phyloP scores from a whole-genome alignment of 2,888 invertebrate genomes.

The Rhaphigaster nebulosa region DNA sequence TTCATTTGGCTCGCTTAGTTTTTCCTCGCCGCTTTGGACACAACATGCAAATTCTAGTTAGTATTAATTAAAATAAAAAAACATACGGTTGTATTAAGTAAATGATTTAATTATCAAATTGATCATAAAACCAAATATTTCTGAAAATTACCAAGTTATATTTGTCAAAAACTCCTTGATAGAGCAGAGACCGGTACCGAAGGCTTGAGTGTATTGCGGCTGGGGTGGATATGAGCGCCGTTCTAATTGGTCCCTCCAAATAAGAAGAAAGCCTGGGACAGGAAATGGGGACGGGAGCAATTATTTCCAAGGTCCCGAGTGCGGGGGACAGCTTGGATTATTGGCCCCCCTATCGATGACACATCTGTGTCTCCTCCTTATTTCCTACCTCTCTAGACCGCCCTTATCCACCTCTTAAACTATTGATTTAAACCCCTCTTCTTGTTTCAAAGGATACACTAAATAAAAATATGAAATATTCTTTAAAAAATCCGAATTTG shows the following conservation, averaged over 20 bases:
- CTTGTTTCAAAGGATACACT: neutral
- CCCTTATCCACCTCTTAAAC: neutral
- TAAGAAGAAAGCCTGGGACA: constrained; percentile 11
- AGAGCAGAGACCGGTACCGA: too few species aligned
- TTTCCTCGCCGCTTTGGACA: too few species aligned
- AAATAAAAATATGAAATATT: neutral
- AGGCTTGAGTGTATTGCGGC: constrained; percentile 26
- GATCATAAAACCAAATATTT: neutral
- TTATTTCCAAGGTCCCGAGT: constrained; percentile 2
- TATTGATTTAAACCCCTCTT: neutral
- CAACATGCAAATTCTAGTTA: too few species aligned
- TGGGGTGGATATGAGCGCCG: constrained; percentile 32
- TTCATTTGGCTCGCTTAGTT: too few species aligned
- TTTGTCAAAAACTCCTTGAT: neutral
- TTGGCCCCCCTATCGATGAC: constrained; percentile 31
- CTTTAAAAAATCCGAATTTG: too few species aligned
- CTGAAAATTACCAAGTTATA: neutral
- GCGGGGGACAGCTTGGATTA: constrained; percentile 26
- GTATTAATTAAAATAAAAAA: too few species aligned
- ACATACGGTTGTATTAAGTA: too few species aligned
- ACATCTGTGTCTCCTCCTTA: constrained; percentile 12
- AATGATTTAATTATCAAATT: neutral
- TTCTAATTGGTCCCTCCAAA: constrained; percentile 43
- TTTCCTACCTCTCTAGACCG: neutral
- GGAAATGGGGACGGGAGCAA: constrained; percentile 19